Conservation (phyloP, 2,888 invertebrate genomes). For the Drosophila meridiana region DNA sequence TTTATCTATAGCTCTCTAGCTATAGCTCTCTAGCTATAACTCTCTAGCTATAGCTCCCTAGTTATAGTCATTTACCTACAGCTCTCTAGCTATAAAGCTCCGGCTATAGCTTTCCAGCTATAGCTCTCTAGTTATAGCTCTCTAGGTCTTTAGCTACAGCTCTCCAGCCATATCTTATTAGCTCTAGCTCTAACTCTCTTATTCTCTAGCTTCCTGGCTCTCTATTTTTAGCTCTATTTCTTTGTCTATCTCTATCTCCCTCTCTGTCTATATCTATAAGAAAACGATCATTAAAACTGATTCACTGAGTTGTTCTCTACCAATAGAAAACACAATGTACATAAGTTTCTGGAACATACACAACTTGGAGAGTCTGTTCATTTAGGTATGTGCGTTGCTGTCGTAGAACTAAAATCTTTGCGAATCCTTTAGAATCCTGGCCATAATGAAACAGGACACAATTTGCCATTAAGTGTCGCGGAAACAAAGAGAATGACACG, state of each 20-base stretch:
- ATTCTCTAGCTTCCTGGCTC: too few species aligned
- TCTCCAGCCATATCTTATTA: background rate
- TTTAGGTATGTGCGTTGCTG: background rate
- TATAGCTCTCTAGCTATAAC: background rate
- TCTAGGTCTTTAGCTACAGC: background rate
- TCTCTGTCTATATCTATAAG: background rate
- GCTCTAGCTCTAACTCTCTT: background rate
- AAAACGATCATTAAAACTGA: background rate
- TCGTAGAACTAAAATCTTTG: background rate
- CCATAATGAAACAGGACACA: constrained; percentile 14
- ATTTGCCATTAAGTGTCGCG: constrained; percentile 29
- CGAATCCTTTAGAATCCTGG: constrained; percentile 9
- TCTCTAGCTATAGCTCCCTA: background rate
- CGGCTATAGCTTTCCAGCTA: background rate
- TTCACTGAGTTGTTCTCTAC: background rate
- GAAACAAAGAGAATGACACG: constrained; percentile 39
- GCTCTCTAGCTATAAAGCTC: background rate
- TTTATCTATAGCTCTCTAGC: background rate
- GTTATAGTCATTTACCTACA: background rate
- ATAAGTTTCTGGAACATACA: background rate
- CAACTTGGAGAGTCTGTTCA: background rate
- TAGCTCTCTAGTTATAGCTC: background rate
- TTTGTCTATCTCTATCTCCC: background rate
- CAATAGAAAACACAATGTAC: background rate
- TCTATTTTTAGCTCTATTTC: background rate